These are phyloP conservation scores for Eueremaeus valkanovi DNA, from an alignment of 2,888 invertebrate species.

Conservation along the genomic window DNA sequence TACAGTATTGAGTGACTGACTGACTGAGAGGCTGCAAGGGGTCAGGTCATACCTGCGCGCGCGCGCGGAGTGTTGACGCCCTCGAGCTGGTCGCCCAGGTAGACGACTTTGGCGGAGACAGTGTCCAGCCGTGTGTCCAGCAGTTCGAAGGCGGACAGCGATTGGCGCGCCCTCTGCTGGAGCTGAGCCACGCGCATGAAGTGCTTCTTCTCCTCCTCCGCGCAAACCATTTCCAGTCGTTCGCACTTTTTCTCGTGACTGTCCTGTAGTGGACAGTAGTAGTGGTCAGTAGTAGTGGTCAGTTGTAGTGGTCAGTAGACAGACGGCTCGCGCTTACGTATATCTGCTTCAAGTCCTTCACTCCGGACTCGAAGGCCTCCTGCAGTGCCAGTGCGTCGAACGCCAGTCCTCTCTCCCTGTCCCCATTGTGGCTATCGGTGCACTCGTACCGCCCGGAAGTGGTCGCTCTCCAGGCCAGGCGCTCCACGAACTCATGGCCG, in stretches of 20 bases:
- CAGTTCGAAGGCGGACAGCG: slow-evolving; percentile 75
- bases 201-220: slow-evolving; percentile 80
- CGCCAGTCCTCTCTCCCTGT: no score
- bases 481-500: slow-evolving; percentile 94
- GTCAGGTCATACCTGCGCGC: no score
- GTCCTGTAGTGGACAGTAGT: no score
- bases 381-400: slow-evolving; percentile 84
- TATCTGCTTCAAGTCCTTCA: slow-evolving; percentile 65
- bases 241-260: slow-evolving; percentile 74
- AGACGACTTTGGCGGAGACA: slow-evolving; percentile 94
- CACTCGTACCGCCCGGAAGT: no score
- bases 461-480: slow-evolving; percentile 91
- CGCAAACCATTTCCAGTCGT: slow-evolving; percentile 70
- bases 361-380: slow-evolving; percentile 87
- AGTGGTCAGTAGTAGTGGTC: no score
- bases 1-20: no score
- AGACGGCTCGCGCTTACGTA: no score
- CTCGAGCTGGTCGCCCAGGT: slow-evolving; percentile 96
- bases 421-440: no score
- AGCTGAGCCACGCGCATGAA: slow-evolving; percentile 73
- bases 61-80: slow-evolving; percentile 92
- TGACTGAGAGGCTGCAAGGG: no score
- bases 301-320: no score
- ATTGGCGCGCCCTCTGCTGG: slow-evolving; percentile 71
- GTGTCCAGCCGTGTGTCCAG: slow-evolving; percentile 92